Base-by-base conservation (phyloP, 2,113 vertebrate species). In the Epinephelus moara region DNA sequence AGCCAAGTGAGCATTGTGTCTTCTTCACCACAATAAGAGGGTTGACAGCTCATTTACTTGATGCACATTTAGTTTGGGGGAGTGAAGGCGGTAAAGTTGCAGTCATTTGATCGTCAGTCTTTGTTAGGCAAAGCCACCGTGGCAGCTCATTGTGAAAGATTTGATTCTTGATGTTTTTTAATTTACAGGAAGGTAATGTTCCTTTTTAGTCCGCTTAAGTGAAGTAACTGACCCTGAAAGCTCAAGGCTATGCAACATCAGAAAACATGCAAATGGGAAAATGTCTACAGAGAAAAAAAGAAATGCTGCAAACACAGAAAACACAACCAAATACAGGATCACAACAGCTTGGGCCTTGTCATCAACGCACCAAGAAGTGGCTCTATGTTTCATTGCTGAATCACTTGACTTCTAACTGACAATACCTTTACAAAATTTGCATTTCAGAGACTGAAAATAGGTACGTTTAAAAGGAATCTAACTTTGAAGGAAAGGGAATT, bases 1-100 rank as follows among this genome's bases (percentile, higher is more conserved):
- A 83, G 60, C 69, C 53, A 70, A 84, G 53, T 82, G 62, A 74
- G 18, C 33, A 30, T 53, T 69, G 50, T 64, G 42, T 70, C 30
- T 64, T 82, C 6, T 15, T 60, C 25, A 49, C 18, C n/a, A 49
- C 59, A 25, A n/a, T 23, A 40, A 82, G 15, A 10, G 42, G 55
- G 57, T 37, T 75, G 61, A 68, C 37, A 79, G 57, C 56, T 49
- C 7, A 33, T 63, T 78, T 49, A 56, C 49, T 49, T 30, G 14
- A 14, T 14, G 52, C 57, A 70, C 18, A 70, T 80, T 77, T 75
- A 55, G 18, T 25, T 47, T 74, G 11, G 15, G 42, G 17, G 33
- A 72, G 4, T 27, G 3, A 47, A 7, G 11, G 12, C 4, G 7
- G 45, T 76, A 55, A 70, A 81, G 25, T 40, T n/a, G 49, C 19